Conservation (phyloP, 2,797 vertebrate species). For the Macroramphosus scolopax region DNA sequence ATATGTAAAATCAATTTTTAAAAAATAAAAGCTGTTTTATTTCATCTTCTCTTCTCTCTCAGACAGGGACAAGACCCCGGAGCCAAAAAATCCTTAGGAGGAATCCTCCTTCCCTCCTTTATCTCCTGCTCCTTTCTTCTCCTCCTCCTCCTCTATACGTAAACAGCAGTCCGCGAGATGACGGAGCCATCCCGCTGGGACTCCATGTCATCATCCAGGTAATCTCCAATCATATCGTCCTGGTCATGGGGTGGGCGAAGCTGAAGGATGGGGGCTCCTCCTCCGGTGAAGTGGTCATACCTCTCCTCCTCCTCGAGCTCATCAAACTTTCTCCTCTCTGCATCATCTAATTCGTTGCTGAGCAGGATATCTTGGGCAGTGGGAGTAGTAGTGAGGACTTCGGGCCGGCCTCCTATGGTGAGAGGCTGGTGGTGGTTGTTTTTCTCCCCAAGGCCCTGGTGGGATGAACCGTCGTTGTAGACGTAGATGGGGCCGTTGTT, state of each 20-base stretch:
- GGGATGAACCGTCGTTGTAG: slow-evolving; percentile 72
- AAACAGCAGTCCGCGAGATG: slow-evolving; percentile 90
- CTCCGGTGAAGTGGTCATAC: slow-evolving; percentile 76
- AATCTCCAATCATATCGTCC: slow-evolving; percentile 66
- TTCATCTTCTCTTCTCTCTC: slow-evolving; percentile 46
- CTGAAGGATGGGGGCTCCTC: slow-evolving; percentile 81
- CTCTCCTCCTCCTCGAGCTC: slow-evolving; percentile 81
- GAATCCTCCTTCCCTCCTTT: slow-evolving; percentile 36
- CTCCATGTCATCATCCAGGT: slow-evolving; percentile 88
- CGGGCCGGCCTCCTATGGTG: slow-evolving; percentile 65
- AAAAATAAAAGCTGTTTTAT: slow-evolving; percentile 69
- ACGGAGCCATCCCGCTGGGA: slow-evolving; percentile 89
- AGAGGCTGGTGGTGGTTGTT: slow-evolving; percentile 75
- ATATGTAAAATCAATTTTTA: slow-evolving; percentile 62
- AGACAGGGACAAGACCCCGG: slow-evolving; percentile 32
- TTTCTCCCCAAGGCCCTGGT: slow-evolving; percentile 71
- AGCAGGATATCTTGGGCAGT: slow-evolving; percentile 80
- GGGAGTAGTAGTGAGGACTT: slow-evolving; percentile 60
- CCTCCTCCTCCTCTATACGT: slow-evolving; percentile 75
- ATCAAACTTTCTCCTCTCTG: slow-evolving; percentile 80
- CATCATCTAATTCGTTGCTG: slow-evolving; percentile 78
- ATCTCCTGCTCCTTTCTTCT: slow-evolving; percentile 3
- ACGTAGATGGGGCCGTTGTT: slow-evolving; percentile 79
- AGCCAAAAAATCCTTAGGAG: slow-evolving; percentile 56
- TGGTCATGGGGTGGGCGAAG: slow-evolving; percentile 70